Evolutionary conservation across 2,888 invertebrate species (phyloP), one percentile per base, ranked within the genome.

Genomic region (Cryptosula pallasiana): DNA sequence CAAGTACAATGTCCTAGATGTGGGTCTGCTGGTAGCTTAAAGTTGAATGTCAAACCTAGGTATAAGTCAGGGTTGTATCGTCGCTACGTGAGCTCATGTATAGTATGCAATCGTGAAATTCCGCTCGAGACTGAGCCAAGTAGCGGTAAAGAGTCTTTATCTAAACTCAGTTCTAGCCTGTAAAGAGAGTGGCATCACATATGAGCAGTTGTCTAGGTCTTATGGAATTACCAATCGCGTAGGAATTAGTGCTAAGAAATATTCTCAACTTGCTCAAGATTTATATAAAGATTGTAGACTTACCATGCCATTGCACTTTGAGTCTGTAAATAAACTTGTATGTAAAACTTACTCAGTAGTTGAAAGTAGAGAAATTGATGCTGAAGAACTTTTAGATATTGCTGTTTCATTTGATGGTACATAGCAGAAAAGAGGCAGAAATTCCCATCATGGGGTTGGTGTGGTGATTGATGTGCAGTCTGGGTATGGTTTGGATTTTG

Each of bases 371-470:
- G n/a, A n/a, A n/a, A n/a, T n/a, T n/a, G n/a, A n/a, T n/a, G 45
- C 9, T 45, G 9, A 45, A 16, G 9, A 16, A 5, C n/a, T 69
- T 23, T 16, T 9, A 5, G 69, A 69, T 29, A 29, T 69, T 1
- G 27, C n/a, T 69, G 69, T 27, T 20, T 5, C 25, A n/a, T 69
- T 25, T 27, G 69, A 69, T 69, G 69, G 69, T 9, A 34, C 69
- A 27, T 69, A 32, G 69, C 69, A 69, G 69, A 69, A 27, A 32
- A 69, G 69, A 34, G 27, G 27, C 32, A 23, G 45, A 45, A 45
- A 45, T 20, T 45, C 45, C 9, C 45, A 45, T 45, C 45, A 45
- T 45, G 45, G 45, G 45, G 45, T 45, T 13, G 45, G 45, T 13
- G 45, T 45, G 20, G 45, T 45, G 9, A 45, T 45, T 13, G 45